Conservation (phyloP, 2,888 invertebrate species). For the Ennomos erosarius region DNA sequence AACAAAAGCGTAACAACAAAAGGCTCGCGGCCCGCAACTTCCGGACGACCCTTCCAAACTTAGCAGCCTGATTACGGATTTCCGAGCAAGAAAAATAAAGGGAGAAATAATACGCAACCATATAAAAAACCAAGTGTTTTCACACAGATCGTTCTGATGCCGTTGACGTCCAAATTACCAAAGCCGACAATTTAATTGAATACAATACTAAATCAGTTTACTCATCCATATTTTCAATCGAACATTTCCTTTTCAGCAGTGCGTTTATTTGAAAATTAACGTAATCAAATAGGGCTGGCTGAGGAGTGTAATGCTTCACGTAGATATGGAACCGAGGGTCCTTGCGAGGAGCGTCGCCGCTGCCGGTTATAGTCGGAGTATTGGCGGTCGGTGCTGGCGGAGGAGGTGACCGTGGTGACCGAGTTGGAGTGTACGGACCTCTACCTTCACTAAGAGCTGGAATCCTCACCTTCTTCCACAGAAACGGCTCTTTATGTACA, state of each 20-base stretch:
- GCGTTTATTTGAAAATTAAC: constrained; percentile 74
- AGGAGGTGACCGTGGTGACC: constrained; percentile 31
- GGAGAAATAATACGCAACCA: constrained; percentile 70
- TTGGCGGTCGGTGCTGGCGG: constrained; percentile 36
- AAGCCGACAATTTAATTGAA: constrained; percentile 40
- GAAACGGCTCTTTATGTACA: constrained; percentile 71
- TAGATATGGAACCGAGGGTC: constrained; percentile 77
- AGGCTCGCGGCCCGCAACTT: constrained; percentile 83
- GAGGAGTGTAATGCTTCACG: constrained; percentile 71
- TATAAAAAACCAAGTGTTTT: constrained; percentile 58
- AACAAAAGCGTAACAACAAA: constrained; percentile 84
- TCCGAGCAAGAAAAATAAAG: constrained; percentile 80
- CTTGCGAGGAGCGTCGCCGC: constrained; percentile 47
- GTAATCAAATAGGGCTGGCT: constrained; percentile 73
- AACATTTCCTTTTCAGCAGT: constrained; percentile 63
- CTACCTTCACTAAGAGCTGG: constrained; percentile 50
- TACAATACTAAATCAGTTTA: constrained; percentile 35
- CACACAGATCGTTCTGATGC: constrained; percentile 56
- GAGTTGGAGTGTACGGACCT: constrained; percentile 65
- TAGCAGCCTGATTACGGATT: constrained; percentile 84
- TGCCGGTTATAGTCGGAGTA: constrained; percentile 50
- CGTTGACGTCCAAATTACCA: constrained; percentile 49
- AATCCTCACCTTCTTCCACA: constrained; percentile 67
- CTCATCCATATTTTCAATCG: constrained; percentile 60
- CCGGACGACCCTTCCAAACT: constrained; percentile 84